Evolutionary conservation across 1,140 invertebrate genomes (phyloP), one percentile per base, ranked within the genome.

Genomic region (Drosophila busckii): DNA sequence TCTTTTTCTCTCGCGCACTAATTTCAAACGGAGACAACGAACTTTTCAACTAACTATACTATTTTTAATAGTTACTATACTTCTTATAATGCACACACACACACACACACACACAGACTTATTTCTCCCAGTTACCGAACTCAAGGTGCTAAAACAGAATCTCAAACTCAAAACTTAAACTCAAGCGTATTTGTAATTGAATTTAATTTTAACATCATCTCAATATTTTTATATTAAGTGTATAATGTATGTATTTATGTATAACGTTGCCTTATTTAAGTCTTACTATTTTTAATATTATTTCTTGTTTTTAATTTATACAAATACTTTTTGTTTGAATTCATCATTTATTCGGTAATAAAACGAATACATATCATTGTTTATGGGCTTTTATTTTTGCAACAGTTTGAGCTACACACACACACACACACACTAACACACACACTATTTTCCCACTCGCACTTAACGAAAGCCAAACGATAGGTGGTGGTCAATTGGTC

Each of bases 281-380:
- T 19, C 17, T 52, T 66, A 61, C 37, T n/a, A n/a, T 62, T 62
- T 17, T 66, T 20, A 41, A 61, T 29, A 25, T 41, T 46, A 42
- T 32, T 58, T 23, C n/a, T 34, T n/a, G 22, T 13, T 12, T 31
- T 22, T 45, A 4, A 13, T 34, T 9, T 44, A n/a, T n/a, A n/a
- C n/a, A n/a, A n/a, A 29, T 7, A 29, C 20, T 70, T 41, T 29
- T 37, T 50, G 28, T 40, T 54, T 37, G 9, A 12, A 19, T 37
- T 23, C n/a, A 32, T 56, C 52, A 29, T 54, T 60, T 19, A 49
- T 62, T 63, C 58, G 73, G 53, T 62, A 80, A 80, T 78, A 71
- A 70, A 71, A 49, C 46, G 53, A 80, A 78, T 71, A 71, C 73
- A 78, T 78, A 78, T 80, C 63, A 71, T 68, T 70, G 56, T 78